Evolutionary conservation across 2,113 vertebrate species (phyloP), one percentile per base, ranked within the genome.

Genomic region (Saccopteryx leptura): DNA sequence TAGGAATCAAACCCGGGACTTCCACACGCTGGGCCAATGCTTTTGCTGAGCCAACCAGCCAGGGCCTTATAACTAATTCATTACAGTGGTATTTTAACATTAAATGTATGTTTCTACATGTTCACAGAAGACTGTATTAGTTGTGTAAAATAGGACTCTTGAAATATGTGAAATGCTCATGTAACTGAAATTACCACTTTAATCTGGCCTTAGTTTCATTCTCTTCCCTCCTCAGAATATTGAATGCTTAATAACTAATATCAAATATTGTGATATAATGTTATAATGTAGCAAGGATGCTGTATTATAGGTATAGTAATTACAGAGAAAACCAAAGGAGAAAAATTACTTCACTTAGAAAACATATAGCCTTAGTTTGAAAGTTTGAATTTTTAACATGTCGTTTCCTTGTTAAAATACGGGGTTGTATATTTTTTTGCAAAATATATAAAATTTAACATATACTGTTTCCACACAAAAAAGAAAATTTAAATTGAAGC

Each of bases 401-500:
- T 98, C 88, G 96, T 88, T 75, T 33, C 91, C 96, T 98, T 98
- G 81, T 98, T 94, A 97, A 98, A 98, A 96, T 86, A 66, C 14
- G 80, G 31, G 11, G 39, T 33, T 95, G 1, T 97, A 97, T 97
- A 97, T 98, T 94, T 96, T 98, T 97, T 94, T 82, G 96, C 93
- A 97, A 91, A 90, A 94, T 97, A 79, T 97, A 97, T 97, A 97
- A 97, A 97, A 97, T 92, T 74, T 97, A 97, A 98, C 97, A 97
- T 97, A 88, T 82, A 96, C 81, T 96, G 96, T 94, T 95, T 98
- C 94, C 80, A 97, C 90, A 97, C 79, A 95, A 95, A 96, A 97
- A 97, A 97, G 96, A 79, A 96, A 98, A 97, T 97, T 94, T 97
- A 98, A 98, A 98, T 97, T 97, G 94, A 98, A 98, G 93, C 75